phyloP scores from a whole-genome alignment of 2,888 invertebrate genomes.

The Andrena trimmerana region DNA sequence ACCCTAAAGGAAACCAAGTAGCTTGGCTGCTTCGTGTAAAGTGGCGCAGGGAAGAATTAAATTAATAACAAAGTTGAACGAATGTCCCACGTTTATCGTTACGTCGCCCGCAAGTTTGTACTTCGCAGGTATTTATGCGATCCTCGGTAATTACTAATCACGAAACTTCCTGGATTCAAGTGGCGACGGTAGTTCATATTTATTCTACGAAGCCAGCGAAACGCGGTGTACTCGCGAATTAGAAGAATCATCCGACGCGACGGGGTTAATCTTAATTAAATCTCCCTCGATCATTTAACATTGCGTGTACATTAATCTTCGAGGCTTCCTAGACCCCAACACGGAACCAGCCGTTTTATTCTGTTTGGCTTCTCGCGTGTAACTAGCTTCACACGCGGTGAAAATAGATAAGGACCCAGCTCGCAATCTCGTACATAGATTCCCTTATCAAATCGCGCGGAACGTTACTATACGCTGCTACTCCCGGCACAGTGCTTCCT shows the following conservation, averaged over 20 bases:
- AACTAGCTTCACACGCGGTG: constrained; percentile 31
- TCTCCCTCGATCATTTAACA: constrained; percentile 57
- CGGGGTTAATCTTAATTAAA: constrained; percentile 69
- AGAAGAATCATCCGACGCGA: constrained; percentile 34
- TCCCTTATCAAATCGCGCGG: constrained; percentile 52
- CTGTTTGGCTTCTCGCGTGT: constrained; percentile 51
- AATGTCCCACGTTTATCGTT: background rate
- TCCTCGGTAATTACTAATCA: background rate
- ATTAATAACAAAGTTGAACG: background rate
- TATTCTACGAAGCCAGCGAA: background rate
- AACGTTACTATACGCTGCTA: constrained; percentile 28
- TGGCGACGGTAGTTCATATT: constrained; percentile 10
- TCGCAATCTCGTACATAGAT: constrained; percentile 42
- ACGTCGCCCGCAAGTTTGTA: background rate
- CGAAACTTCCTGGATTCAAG: constrained; percentile 1
- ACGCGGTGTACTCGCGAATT: constrained; percentile 12
- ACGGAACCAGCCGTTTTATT: constrained; percentile 49
- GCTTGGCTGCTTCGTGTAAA: too few species aligned
- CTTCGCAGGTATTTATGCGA: too few species aligned
- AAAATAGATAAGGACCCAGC: constrained; percentile 36
- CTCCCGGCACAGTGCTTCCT: constrained; percentile 6
- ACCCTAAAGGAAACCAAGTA: too few species aligned
- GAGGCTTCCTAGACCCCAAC: constrained; percentile 57
- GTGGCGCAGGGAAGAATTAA: too few species aligned
- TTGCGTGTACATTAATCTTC: constrained; percentile 58